Evolutionary conservation across 2,113 vertebrate genomes (phyloP).

Genomic region (Cebus imitator): DNA sequence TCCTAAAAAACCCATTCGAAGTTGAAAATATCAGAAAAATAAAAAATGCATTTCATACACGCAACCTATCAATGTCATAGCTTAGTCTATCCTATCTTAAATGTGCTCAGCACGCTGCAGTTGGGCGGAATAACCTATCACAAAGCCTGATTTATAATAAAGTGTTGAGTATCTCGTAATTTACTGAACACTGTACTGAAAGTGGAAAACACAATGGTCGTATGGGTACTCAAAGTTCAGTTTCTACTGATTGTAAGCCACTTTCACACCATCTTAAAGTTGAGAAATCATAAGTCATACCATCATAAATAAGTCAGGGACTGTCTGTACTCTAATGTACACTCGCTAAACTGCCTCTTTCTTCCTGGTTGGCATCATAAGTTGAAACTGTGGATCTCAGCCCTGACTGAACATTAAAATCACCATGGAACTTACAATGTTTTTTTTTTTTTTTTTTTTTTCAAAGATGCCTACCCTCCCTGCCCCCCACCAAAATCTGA

Average conservation of each 20-base stretch:
- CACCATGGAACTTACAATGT: background rate
- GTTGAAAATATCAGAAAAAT: background rate
- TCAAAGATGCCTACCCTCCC: background rate
- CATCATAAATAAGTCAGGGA: background rate
- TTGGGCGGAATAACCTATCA: background rate
- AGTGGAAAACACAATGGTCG: background rate
- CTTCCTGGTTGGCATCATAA: background rate
- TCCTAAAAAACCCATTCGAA: background rate
- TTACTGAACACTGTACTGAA: background rate
- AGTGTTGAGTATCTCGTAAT: background rate
- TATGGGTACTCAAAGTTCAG: background rate
- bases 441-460: background rate
- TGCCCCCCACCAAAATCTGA: rapidly evolving
- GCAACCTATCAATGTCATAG: background rate
- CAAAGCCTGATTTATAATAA: background rate
- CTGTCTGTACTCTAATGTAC: background rate
- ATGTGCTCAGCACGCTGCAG: background rate
- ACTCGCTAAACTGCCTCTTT: background rate
- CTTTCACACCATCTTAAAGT: background rate
- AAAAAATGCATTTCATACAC: background rate
- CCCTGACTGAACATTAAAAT: background rate
- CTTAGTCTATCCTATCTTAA: background rate
- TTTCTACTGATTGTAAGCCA: background rate
- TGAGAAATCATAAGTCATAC: background rate
- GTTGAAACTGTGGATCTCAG: background rate